Evolutionary conservation across 1,140 invertebrate species (phyloP), one percentile per base, ranked within the genome.

Genomic region (Philopotamus ludificatus): DNA sequence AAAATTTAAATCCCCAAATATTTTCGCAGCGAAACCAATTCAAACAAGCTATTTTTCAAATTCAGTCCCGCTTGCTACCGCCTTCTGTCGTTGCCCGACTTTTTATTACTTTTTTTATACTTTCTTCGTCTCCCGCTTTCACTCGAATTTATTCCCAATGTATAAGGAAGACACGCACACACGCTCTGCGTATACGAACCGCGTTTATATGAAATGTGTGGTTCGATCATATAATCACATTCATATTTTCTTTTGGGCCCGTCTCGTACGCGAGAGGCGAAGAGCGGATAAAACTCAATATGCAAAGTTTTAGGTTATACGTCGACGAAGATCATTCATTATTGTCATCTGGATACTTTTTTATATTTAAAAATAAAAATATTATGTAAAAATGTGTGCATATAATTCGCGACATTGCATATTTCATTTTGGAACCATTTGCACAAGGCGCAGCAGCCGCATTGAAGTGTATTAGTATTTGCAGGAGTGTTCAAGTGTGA

Each of bases 1-100:
- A 60, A 59, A 68, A 64, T 68, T 62, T 60, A 64, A 68, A 68
- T 64, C 66, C 55, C 61, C 58, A 67, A 67, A 63, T 66, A 66
- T 58, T 67, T 67, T 57, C 66, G 45, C 45, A 53, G 47, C 61
- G 62, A 68, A 68, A 68, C 66, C 66, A 68, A 68, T 68, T 65
- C 66, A 68, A 68, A 68, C 61, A 55, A 59, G 62, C 62, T 62
- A 68, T 68, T 68, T 68, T 54, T 68, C 66, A 68, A 68, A 68
- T 64, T 65, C 61, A 68, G 20, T 62, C 66, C 62, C 34, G 39
- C 50, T 26, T 25, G 49, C 53, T 59, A 44, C 39, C 55, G 60
- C 66, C 60, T 63, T 58, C 66, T 63, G 60, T 63, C 61, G 60
- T 62, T 63, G 54, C 66, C 66, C 54, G 50, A 68, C 54, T 68